These are phyloP conservation scores for Drosophila helvetica DNA, from an alignment of 2,888 invertebrate genomes.

Conservation along the genomic window DNA sequence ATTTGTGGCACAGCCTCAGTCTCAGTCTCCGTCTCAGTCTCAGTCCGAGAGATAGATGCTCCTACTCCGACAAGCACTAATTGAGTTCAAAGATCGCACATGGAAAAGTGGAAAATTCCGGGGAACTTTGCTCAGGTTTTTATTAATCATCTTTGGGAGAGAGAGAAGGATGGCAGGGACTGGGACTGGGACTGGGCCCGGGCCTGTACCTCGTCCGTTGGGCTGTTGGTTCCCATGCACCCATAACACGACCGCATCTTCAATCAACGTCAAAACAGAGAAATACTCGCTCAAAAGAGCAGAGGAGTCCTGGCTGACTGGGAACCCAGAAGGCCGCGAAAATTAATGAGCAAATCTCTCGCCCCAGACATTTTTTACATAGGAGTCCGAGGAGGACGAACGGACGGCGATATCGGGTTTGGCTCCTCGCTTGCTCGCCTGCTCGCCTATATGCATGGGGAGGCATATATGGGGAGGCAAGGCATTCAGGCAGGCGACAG, in stretches of 20 bases:
- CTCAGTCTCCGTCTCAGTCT: neutral
- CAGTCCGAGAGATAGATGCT: neutral
- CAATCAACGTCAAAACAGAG: conserved; percentile 68
- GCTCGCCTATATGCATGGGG: conserved; percentile 32
- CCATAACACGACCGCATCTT: conserved; percentile 73
- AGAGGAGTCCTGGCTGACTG: conserved; percentile 4
- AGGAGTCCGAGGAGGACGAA: conserved; percentile 8
- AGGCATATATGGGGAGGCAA: conserved; percentile 2
- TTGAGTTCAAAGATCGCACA: conserved; percentile 71
- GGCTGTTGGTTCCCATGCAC: conserved; percentile 60
- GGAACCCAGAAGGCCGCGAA: conserved; percentile 52
- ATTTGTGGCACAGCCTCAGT: conserved; percentile 44
- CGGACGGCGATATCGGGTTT: conserved; percentile 35
- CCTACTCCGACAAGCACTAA: conserved; percentile 52
- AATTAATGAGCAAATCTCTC: conserved; percentile 72
- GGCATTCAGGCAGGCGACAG: conserved; percentile 3
- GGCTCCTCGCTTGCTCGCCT: conserved; percentile 11
- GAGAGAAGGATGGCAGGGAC: conserved; percentile 10
- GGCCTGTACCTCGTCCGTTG: conserved; percentile 1
- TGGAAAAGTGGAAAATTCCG: conserved; percentile 58
- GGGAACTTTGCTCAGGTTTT: conserved; percentile 42
- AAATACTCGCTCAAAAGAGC: conserved; percentile 10
- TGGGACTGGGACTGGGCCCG: conserved; percentile 13
- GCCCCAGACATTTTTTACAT: conserved; percentile 57
- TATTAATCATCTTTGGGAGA: conserved; percentile 58